Percentiles rank a stretch among this genome's conserved stretches.
phyloP scores from a whole-genome alignment of 2,888 invertebrate genomes.

The Stenolophus ochropezus region DNA sequence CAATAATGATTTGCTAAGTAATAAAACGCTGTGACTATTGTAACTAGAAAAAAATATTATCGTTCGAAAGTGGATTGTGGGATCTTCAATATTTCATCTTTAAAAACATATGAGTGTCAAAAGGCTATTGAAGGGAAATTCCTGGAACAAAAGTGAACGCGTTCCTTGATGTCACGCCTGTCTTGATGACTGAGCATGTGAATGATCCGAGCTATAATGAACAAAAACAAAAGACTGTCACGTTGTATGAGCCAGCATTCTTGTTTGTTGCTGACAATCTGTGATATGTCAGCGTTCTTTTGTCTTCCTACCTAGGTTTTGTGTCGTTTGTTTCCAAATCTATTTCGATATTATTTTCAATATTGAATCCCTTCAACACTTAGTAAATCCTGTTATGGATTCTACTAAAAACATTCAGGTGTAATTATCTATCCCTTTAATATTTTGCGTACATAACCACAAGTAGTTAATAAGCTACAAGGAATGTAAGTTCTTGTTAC shows the following conservation, averaged over 20 bases:
- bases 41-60: no score
- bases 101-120: not conserved
- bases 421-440: no score
- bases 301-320: conserved; percentile 21
- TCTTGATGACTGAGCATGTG: conserved; percentile 23
- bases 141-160: conserved; percentile 34
- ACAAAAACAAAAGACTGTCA: conserved; percentile 37
- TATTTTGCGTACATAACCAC: no score
- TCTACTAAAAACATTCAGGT: no score
- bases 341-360: conserved; percentile 17
- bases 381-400: no score
- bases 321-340: not conserved
- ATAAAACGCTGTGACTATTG: no score
- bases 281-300: conserved; percentile 26
- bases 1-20: no score
- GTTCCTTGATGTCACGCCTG: conserved; percentile 34
- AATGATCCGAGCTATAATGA: conserved; percentile 35
- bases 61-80: not conserved
- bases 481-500: no score
- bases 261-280: conserved; percentile 22
- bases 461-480: no score
- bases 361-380: not conserved
- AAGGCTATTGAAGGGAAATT: conserved; percentile 13
- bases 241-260: conserved; percentile 27
- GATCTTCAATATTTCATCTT: conserved; percentile 22